Evolutionary conservation across 2,888 invertebrate species (phyloP).

Genomic region (Dione vanillae): DNA sequence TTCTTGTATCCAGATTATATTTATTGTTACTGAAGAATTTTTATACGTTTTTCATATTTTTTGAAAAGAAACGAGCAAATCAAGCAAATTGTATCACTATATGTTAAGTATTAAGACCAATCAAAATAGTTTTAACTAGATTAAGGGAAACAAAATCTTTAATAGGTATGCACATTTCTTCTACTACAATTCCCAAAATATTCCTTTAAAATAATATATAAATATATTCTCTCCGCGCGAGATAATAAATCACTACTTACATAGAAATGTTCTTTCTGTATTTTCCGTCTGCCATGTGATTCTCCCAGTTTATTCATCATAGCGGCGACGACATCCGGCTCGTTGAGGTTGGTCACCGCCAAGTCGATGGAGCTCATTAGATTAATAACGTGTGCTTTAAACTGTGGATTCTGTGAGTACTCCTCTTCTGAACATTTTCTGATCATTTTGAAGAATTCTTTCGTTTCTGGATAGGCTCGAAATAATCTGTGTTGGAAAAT

Average conservation of each 20-base stretch:
- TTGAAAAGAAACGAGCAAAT: too few relatives aligned
- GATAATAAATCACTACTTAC: conserved; percentile 56
- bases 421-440: conserved; percentile 67
- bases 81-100: too few relatives aligned
- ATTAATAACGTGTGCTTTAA: conserved; percentile 78
- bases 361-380: conserved; percentile 73
- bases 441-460: conserved; percentile 74
- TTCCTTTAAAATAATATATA: too few relatives aligned
- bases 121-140: not conserved
- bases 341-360: conserved; percentile 70
- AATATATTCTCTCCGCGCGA: not conserved
- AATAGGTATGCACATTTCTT: not conserved
- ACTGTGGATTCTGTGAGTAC: conserved; percentile 69
- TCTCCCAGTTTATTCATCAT: conserved; percentile 78
- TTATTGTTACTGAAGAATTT: too few relatives aligned
- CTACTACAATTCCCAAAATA: not conserved
- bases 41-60: too few relatives aligned
- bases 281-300: conserved; percentile 67
- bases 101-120: not conserved
- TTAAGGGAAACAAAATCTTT: not conserved
- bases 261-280: conserved; percentile 67
- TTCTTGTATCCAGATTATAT: too few relatives aligned
- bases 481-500: conserved; percentile 62
- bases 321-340: conserved; percentile 73
- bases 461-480: conserved; percentile 68